Evolutionary conservation across 2,797 vertebrate species (phyloP).

Genomic region (Gymnoscopelus braueri): DNA sequence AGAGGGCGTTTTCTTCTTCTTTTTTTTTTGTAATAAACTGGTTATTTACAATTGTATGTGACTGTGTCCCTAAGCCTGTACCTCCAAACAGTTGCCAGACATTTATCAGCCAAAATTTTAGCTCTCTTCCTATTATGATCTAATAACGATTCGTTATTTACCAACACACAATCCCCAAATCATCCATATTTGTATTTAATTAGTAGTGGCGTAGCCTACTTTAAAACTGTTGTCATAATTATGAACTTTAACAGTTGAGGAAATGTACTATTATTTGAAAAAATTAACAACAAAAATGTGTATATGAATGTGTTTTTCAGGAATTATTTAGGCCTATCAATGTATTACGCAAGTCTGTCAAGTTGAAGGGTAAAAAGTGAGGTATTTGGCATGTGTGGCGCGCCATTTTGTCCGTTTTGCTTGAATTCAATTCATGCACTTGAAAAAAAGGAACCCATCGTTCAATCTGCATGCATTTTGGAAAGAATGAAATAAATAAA

Average conservation of each 20-base stretch:
- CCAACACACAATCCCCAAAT: neutral
- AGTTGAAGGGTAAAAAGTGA: slow-evolving; percentile 2
- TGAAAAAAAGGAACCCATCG: too few relatives aligned
- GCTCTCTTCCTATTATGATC: neutral
- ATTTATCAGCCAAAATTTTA: neutral
- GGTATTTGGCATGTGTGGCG: neutral
- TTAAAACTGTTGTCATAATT: neutral
- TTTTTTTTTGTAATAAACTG: too few relatives aligned
- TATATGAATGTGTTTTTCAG: slow-evolving; percentile 41
- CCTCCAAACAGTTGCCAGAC: slow-evolving; percentile 16
- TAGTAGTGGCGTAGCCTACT: neutral
- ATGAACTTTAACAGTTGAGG: neutral
- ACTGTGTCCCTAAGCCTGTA: neutral
- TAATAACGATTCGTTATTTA: neutral
- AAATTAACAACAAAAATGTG: slow-evolving; percentile 23
- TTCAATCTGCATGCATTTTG: too few relatives aligned
- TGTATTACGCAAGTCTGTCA: slow-evolving; percentile 45
- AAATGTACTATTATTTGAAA: neutral
- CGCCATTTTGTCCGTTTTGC: neutral
- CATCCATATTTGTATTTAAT: neutral
- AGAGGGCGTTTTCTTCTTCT: too few relatives aligned
- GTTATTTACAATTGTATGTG: too few relatives aligned
- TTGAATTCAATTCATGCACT: neutral
- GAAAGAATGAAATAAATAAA: too few relatives aligned
- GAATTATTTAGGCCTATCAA: slow-evolving; percentile 29